These are phyloP conservation scores for Mactra quadrangularis DNA, from an alignment of 1,140 invertebrate genomes.

Conservation along the genomic window DNA sequence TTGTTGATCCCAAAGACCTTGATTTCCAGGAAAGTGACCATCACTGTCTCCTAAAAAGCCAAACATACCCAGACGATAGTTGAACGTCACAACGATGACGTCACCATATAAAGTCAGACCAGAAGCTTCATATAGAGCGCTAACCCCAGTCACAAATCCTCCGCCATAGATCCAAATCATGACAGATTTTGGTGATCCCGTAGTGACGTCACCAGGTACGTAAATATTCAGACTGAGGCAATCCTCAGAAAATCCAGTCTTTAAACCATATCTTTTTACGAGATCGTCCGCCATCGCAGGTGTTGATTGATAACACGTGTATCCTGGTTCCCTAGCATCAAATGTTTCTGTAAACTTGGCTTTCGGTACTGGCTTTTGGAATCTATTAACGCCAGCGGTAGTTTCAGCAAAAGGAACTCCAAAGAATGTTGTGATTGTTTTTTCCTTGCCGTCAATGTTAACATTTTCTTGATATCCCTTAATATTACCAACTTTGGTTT, in stretches of 20 bases:
- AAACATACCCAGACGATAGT: slow-evolving; percentile 45
- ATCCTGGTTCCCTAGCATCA: neutral
- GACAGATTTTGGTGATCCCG: neutral
- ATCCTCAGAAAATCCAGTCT: slow-evolving; percentile 82
- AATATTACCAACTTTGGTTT: slow-evolving; percentile 19
- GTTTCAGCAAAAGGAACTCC: slow-evolving; percentile 47
- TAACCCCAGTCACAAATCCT: neutral
- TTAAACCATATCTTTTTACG: neutral
- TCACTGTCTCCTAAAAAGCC: slow-evolving; percentile 31
- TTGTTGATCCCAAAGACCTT: slow-evolving; percentile 53
- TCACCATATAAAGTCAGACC: slow-evolving; percentile 22
- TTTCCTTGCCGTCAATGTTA: neutral
- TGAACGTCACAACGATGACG: slow-evolving; percentile 52
- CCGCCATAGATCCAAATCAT: slow-evolving; percentile 54
- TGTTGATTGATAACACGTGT: slow-evolving; percentile 8
- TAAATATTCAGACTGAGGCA: slow-evolving; percentile 48
- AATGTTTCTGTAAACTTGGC: slow-evolving; percentile 3
- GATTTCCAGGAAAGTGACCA: slow-evolving; percentile 14
- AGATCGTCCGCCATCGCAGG: too few species aligned
- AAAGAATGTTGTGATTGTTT: slow-evolving; percentile 14
- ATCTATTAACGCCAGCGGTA: slow-evolving; percentile 22
- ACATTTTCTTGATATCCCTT: slow-evolving; percentile 6
- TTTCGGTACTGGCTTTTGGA: slow-evolving; percentile 43
- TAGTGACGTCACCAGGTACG: neutral
- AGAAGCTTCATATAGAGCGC: neutral